A percentile compares a stretch with the other conserved stretches of the same genome.
Conservation (phyloP, 2,888 invertebrate genomes). For the Clitarchus hookeri region DNA sequence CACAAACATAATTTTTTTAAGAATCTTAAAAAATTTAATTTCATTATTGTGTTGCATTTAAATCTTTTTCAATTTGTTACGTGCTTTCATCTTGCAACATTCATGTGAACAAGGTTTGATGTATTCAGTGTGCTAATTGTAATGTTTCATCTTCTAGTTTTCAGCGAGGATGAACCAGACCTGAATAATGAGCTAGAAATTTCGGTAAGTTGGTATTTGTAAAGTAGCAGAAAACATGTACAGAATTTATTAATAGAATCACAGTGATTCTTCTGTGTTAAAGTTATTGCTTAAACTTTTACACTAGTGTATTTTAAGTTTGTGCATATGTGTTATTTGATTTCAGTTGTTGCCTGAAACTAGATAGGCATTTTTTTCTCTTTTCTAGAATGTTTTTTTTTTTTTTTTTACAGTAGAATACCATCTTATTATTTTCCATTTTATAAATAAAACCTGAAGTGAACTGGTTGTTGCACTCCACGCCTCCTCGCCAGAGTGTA, state of each 20-base stretch:
- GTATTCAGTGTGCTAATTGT: not conserved
- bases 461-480: no score
- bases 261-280: slow-evolving; percentile 42
- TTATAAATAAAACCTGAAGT: no score
- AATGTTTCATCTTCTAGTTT: slow-evolving; percentile 62
- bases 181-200: slow-evolving; percentile 86
- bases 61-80: not conserved
- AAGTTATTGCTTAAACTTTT: slow-evolving; percentile 40
- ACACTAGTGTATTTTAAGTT: no score
- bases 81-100: not conserved
- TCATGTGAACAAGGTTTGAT: not conserved
- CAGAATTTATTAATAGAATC: no score
- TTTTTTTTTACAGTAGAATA: no score
- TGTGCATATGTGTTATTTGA: no score
- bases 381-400: no score
- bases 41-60: not conserved
- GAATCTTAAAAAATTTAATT: not conserved
- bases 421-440: no score
- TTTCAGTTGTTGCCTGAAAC: no score
- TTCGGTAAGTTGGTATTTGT: slow-evolving; percentile 65
- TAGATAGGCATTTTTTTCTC: no score
- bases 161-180: slow-evolving; percentile 86
- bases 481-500: no score
- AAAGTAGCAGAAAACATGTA: slow-evolving; percentile 26
- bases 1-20: not conserved